A percentile compares a stretch with the other conserved stretches of the same genome.
Conservation (phyloP, 1,140 invertebrate species). For the Hypsibius dujardini region DNA sequence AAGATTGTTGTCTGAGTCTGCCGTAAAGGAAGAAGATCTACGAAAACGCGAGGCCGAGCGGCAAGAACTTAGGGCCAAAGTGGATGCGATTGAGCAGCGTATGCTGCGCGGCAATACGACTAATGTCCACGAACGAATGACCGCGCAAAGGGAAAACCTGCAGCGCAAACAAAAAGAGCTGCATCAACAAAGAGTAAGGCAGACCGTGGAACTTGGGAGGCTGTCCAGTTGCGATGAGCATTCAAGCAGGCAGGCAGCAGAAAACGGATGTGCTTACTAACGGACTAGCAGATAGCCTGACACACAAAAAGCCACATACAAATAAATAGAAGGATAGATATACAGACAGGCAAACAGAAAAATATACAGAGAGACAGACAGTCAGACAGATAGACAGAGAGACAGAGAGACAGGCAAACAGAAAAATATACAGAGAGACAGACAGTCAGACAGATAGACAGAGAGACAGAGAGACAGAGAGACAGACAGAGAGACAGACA, state of each 20-base stretch:
- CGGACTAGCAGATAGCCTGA: not conserved
- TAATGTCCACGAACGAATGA: not conserved
- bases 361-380: not conserved
- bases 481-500: not conserved
- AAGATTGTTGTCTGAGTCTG: not conserved
- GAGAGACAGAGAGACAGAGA: no score
- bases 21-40: not conserved
- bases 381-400: no score
- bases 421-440: no score
- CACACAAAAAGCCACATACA: not conserved
- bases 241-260: not conserved
- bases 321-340: not conserved
- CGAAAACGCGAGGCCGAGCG: constrained; percentile 4
- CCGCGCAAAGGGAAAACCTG: not conserved
- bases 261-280: not conserved
- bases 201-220: not conserved
- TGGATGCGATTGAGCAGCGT: not conserved
- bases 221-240: not conserved
- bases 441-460: not conserved
- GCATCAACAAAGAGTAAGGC: not conserved
- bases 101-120: not conserved
- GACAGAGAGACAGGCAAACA: no score
- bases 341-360: not conserved
- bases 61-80: not conserved
- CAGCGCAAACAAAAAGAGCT: not conserved